These are phyloP conservation scores for Microcebus lehilahytsara DNA, from an alignment of 2,113 vertebrate genomes.

Conservation along the genomic window DNA sequence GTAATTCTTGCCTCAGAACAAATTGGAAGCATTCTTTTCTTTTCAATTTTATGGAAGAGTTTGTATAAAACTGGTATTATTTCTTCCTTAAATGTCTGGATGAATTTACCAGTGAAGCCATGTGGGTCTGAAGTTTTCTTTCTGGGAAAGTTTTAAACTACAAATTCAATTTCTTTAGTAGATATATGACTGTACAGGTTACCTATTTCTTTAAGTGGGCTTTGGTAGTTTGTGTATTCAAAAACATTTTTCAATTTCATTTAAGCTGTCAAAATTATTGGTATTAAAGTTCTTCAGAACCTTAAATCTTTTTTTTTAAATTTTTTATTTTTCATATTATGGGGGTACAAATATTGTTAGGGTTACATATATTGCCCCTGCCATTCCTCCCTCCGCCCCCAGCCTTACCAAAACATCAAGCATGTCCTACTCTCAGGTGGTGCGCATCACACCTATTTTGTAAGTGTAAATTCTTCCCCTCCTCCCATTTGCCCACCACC, in stretches of 20 bases:
- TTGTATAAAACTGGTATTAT: not conserved
- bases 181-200: not conserved
- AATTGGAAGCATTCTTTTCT: not conserved
- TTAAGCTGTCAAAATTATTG: not conserved
- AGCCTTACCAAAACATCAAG: no score
- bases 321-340: no score
- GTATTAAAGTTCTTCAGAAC: constrained; percentile 10
- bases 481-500: no score
- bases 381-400: no score
- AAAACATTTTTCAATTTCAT: not conserved
- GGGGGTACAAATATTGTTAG: no score
- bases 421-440: no score
- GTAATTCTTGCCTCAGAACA: not conserved
- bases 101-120: not conserved
- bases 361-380: no score
- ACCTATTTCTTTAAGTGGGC: not conserved
- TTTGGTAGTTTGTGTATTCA: not conserved
- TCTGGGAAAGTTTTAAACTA: not conserved
- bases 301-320: no score
- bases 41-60: not conserved
- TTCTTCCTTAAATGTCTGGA: not conserved
- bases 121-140: not conserved
- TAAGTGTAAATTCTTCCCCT: no score
- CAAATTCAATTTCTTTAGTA: constrained; percentile 7
- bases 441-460: no score